Conservation (phyloP, 2,888 invertebrate species). For the Ectropis crepuscularia region DNA sequence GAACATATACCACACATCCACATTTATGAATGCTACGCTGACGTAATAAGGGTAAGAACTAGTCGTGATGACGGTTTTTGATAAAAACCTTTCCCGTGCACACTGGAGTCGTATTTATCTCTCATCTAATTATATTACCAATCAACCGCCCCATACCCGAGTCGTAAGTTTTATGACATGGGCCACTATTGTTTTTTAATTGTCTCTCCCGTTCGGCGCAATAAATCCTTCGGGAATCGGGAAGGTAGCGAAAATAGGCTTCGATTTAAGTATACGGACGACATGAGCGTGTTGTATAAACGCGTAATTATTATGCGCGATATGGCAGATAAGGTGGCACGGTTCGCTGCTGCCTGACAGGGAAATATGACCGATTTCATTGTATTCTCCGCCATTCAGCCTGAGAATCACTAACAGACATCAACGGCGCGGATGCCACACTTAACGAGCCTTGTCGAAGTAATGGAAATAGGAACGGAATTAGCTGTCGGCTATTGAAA, state of each 20-base stretch:
- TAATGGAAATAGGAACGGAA: constrained; percentile 79
- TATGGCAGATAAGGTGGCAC: constrained; percentile 75
- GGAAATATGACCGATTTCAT: constrained; percentile 84
- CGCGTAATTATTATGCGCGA: constrained; percentile 78
- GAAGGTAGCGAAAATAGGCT: constrained; percentile 72
- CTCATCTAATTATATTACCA: constrained; percentile 35
- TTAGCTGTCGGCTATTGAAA: constrained; percentile 77
- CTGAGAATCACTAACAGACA: constrained; percentile 83
- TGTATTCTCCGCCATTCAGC: constrained; percentile 77
- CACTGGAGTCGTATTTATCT: constrained; percentile 20
- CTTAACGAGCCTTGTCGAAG: constrained; percentile 84
- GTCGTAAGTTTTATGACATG: constrained; percentile 37
- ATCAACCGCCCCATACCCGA: constrained; percentile 34
- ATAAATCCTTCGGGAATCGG: constrained; percentile 69
- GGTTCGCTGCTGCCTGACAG: constrained; percentile 78
- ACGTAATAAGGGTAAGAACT: too few relatives aligned
- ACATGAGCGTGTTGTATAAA: constrained; percentile 74
- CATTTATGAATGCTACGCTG: too few relatives aligned
- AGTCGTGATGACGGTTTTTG: too few relatives aligned
- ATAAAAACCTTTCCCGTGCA: constrained; percentile 8
- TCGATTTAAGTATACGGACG: constrained; percentile 71
- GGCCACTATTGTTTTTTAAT: constrained; percentile 42
- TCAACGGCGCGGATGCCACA: constrained; percentile 80
- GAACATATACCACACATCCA: too few relatives aligned
- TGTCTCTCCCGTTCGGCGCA: constrained; percentile 40